Evolutionary conservation across 2,888 invertebrate genomes (phyloP), one percentile per base, ranked within the genome.

Genomic region (Polyploca ridens): DNA sequence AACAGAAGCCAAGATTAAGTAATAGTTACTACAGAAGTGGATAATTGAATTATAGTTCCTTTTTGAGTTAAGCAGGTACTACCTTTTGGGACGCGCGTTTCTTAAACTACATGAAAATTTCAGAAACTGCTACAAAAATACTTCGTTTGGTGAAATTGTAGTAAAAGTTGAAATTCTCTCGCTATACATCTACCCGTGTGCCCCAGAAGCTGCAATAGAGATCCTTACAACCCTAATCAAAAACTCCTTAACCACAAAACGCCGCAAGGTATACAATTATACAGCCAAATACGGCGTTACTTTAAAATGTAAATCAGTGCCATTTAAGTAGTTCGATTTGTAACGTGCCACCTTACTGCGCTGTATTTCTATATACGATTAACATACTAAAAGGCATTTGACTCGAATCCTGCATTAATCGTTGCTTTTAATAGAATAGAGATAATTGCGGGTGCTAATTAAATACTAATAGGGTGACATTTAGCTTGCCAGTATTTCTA

Each of bases 341-440:
- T 54, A 54, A 19, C 10, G 19, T 19, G 54, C 16, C 54, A 54
- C 54, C 54, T 54, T 19, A n/a, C 19, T 54, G n/a, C 46, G 8
- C 16, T 54, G 19, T 54, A 54, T 65, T 70, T 72, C 69, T 70
- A 75, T 70, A 73, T 35, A 65, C n/a, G 66, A 63, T 2, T 41
- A n/a, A 46, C 73, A 74, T 70, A 74, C 70, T 64, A 61, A 68
- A 63, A 64, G 60, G 19, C 60, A 61, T 63, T 66, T 65, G 63
- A 77, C 72, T 67, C 63, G 72, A 65, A 66, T 70, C 63, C 67
- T 62, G 73, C 79, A 74, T 79, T 78, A 75, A 77, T 69, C 67
- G 68, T 62, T 7, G 59, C 73, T 72, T 67, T 71, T 77, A 76
- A 81, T 78, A 78, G 77, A 74, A 72, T 71, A 62, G 65, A 69